These are phyloP conservation scores for Enteromius viviparus DNA, from an alignment of 2,797 vertebrate species.

Conservation along the genomic window DNA sequence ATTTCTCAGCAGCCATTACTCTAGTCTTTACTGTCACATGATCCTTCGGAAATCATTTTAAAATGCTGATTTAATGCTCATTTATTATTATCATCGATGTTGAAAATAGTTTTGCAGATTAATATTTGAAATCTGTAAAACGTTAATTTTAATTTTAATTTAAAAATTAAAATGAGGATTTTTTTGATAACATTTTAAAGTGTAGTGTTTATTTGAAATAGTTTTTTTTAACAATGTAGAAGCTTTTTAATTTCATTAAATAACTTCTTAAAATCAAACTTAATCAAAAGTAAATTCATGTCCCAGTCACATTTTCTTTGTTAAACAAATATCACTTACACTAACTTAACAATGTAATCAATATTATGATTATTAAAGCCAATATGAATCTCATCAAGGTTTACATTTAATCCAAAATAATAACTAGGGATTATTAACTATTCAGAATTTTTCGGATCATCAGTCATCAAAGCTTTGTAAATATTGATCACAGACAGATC, in stretches of 20 bases:
- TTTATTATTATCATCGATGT: neutral
- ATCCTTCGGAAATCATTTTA: neutral
- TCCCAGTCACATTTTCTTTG: neutral
- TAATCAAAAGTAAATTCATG: neutral
- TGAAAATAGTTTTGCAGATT: neutral
- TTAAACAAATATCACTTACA: neutral
- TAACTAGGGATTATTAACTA: neutral
- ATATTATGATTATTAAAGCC: neutral
- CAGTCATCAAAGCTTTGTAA: neutral
- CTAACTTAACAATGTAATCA: neutral
- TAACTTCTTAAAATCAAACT: neutral
- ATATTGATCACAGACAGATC: neutral
- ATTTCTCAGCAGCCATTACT: slow-evolving; percentile 2
- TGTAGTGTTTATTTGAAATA: neutral
- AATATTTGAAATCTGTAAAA: neutral
- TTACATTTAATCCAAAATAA: neutral
- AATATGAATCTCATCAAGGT: neutral
- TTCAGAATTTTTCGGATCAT: neutral
- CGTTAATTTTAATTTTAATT: neutral
- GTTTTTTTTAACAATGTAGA: neutral
- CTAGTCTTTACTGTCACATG: neutral
- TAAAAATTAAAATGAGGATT: neutral
- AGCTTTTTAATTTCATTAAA: neutral
- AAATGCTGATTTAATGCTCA: neutral
- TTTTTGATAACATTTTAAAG: neutral